phyloP scores from a whole-genome alignment of 2,797 vertebrate species.

The Aplochiton taeniatus region DNA sequence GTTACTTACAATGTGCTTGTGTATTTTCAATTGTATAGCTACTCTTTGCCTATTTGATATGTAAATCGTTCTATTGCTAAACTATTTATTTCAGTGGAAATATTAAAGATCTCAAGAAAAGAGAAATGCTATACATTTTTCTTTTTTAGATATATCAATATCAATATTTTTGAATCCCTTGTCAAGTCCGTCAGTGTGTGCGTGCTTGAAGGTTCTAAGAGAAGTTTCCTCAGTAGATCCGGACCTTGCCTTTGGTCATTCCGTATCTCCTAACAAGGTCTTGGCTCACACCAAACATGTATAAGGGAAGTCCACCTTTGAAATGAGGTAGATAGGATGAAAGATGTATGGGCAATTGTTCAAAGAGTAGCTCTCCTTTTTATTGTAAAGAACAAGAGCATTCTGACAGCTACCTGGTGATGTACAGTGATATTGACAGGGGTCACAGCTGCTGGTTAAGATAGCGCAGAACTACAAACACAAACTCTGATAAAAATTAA shows the following conservation, averaged over 20 bases:
- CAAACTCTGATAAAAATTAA: too few species aligned
- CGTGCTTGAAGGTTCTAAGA: slow-evolving; percentile 8
- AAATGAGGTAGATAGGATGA: slow-evolving; percentile 71
- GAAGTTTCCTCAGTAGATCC: slow-evolving; percentile 63
- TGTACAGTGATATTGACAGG: slow-evolving; percentile 28
- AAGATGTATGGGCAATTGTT: slow-evolving; percentile 75
- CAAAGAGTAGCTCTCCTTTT: slow-evolving; percentile 73
- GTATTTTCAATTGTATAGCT: too few species aligned
- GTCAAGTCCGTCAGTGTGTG: slow-evolving; percentile 20
- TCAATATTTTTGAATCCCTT: slow-evolving; percentile 39
- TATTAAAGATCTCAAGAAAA: too few species aligned
- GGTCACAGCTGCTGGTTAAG: too few species aligned
- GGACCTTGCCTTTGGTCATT: slow-evolving; percentile 63
- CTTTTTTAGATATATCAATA: not conserved
- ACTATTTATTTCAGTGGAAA: too few species aligned
- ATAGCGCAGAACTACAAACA: too few species aligned
- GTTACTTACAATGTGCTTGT: not conserved
- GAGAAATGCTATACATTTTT: not conserved
- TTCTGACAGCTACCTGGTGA: slow-evolving; percentile 42
- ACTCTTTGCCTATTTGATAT: too few species aligned
- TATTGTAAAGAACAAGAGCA: slow-evolving; percentile 64
- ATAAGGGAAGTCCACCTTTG: slow-evolving; percentile 74
- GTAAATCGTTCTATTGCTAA: too few species aligned
- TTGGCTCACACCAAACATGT: slow-evolving; percentile 59
- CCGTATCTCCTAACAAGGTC: slow-evolving; percentile 57